Base-by-base conservation (phyloP, 2,888 invertebrate genomes). In the Nemoura dubitans region DNA sequence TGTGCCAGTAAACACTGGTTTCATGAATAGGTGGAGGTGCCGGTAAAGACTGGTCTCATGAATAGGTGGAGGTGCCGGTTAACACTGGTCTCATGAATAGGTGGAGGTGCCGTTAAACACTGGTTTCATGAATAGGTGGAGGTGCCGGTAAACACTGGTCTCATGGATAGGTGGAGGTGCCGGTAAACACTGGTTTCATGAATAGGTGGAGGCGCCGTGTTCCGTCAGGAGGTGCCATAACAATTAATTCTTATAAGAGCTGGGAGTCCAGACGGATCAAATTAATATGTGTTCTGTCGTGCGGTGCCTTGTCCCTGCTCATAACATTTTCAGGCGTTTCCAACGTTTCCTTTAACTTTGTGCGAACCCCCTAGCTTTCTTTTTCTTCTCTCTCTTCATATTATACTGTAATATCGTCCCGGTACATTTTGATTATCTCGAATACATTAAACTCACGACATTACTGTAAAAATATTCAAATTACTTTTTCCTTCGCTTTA, bases 401-500 rank as follows among this genome's bases (percentile, higher is more conserved):
- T 59, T 59, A 59, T 59, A 59, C 21, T 59, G 59, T 59, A 59
- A 59, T 59, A 59, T 59, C 59, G 59, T 59, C 59, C 59, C 59
- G 59, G 59, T 59, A 78, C 28, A 78, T 78, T 78, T 78, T 78
- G 78, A 78, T 78, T 28, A 78, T 27, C 27, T 78, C 27, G 78
- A 26, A 78, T 27, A 26, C 78, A 78, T 78, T 27, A 27, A 78
- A 78, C 78, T 27, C 78, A 78, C 26, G 78, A 78, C 78, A 78
- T 28, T 78, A 78, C 78, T 28, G 78, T 78, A 26, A 78, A 28
- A 78, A 78, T 78, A 78, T 78, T 78, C 78, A 78, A 78, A 78
- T 78, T 78, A 78, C 27, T 78, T 78, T 78, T 78, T 78, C 27
- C 27, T 78, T 27, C 28, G 27, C 26, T 78, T 28, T 78, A 26